These are phyloP conservation scores for Hirtodrosophila histrioides DNA, from an alignment of 2,888 invertebrate species.

Conservation along the genomic window DNA sequence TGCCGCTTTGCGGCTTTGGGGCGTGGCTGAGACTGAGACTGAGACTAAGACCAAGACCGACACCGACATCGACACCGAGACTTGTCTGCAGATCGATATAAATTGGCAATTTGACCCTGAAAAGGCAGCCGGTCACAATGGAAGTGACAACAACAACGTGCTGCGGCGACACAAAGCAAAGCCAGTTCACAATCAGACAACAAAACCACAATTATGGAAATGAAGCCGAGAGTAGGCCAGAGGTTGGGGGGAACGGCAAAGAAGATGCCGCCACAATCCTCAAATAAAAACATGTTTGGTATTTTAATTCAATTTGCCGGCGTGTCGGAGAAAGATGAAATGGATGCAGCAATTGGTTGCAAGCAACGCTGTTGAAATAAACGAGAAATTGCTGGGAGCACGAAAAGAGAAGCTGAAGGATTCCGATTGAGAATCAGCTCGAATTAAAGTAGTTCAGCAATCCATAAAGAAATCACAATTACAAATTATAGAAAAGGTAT, in stretches of 20 bases:
- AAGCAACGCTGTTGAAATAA: slow-evolving; percentile 1
- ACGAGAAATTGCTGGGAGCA: not conserved
- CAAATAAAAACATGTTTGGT: slow-evolving; percentile 48
- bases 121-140: slow-evolving; percentile 58
- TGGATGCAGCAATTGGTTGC: slow-evolving; percentile 26
- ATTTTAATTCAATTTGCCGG: slow-evolving; percentile 71
- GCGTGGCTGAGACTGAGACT: slow-evolving; percentile 7
- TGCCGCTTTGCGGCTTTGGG: slow-evolving; percentile 11
- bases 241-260: slow-evolving; percentile 5
- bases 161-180: slow-evolving; percentile 49
- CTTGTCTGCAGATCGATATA: slow-evolving; percentile 64
- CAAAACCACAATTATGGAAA: slow-evolving; percentile 70
- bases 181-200: slow-evolving; percentile 42
- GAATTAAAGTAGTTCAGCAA: not conserved
- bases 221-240: slow-evolving; percentile 31
- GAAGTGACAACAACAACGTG: slow-evolving; percentile 28
- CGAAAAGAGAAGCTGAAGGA: slow-evolving; percentile 15
- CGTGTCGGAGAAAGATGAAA: slow-evolving; percentile 53
- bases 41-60: too few relatives aligned
- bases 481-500: too few relatives aligned
- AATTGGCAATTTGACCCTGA: slow-evolving; percentile 80
- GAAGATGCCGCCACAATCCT: slow-evolving; percentile 50
- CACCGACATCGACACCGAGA: too few relatives aligned
- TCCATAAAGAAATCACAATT: too few relatives aligned
- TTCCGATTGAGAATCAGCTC: not conserved